Conservation (phyloP, 2,888 invertebrate species). For the Macrostomum cliftonense region DNA sequence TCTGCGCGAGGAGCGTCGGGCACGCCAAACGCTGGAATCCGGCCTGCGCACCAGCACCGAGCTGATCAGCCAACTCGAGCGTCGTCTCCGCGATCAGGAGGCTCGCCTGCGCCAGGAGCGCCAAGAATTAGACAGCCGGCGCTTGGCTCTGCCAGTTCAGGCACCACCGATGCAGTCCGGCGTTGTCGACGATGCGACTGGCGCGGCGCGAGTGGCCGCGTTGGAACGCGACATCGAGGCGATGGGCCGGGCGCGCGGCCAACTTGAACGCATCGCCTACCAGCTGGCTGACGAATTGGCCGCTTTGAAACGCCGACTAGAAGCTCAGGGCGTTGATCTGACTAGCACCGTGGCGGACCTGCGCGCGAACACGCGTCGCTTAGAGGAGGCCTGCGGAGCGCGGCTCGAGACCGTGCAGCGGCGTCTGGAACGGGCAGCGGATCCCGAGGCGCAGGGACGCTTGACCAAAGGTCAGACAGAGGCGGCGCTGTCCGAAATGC, state of each 20-base stretch:
- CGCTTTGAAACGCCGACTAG: conserved; percentile 21
- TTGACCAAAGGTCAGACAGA: no score
- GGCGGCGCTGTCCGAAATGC: no score
- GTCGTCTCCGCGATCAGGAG: conserved; percentile 26
- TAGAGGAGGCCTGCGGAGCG: conserved; percentile 26
- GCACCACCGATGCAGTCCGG: no score
- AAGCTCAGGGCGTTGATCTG: conserved; percentile 23
- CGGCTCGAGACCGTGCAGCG: no score
- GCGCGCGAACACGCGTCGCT: conserved; percentile 20
- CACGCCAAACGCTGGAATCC: conserved; percentile 26
- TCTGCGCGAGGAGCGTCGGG: conserved; percentile 23
- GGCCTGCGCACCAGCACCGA: conserved; percentile 27
- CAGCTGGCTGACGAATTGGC: conserved; percentile 27
- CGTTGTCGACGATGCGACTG: no score
- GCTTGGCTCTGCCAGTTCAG: no score
- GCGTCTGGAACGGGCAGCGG: no score
- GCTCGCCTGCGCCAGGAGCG: no score
- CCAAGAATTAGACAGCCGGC: no score
- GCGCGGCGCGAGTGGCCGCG: no score
- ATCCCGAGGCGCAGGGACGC: no score
- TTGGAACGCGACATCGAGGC: no score
- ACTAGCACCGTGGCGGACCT: conserved; percentile 21
- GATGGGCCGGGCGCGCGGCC: conserved; percentile 20
- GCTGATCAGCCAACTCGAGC: conserved; percentile 23
- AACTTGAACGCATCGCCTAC: conserved; percentile 23